These are phyloP conservation scores for Steatornis caripensis DNA, from an alignment of 2,113 vertebrate species.

Conservation along the genomic window DNA sequence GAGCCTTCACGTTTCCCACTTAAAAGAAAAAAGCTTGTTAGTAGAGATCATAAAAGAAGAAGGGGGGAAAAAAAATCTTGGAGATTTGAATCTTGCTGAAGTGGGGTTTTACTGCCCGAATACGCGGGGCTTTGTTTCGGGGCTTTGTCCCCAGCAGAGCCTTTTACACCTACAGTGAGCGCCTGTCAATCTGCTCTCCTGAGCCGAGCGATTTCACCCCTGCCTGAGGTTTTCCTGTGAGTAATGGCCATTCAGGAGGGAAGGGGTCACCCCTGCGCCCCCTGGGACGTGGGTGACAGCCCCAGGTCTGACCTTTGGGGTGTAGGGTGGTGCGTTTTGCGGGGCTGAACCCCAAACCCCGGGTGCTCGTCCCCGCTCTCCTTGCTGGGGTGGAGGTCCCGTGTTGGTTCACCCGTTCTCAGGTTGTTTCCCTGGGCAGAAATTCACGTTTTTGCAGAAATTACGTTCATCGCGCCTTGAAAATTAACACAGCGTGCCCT, in stretches of 20 bases:
- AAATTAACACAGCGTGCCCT: background rate
- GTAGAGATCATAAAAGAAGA: conserved; percentile 2
- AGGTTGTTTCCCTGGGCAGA: background rate
- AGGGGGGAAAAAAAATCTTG: background rate
- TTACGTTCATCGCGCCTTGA: background rate
- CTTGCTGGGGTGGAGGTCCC: rapidly evolving
- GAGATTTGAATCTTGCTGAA: background rate
- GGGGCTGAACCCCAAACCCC: background rate
- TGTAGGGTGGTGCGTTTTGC: rapidly evolving
- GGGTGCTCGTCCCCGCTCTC: rapidly evolving
- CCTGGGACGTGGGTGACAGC: rapidly evolving
- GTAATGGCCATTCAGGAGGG: background rate
- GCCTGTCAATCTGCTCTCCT: background rate
- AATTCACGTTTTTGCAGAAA: background rate
- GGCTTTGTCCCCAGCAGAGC: background rate
- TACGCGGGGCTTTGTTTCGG: background rate
- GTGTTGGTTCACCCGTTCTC: background rate
- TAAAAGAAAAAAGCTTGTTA: conserved; percentile 49
- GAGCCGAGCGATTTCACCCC: background rate
- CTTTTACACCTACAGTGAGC: rapidly evolving
- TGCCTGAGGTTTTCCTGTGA: background rate
- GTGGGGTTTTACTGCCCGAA: background rate
- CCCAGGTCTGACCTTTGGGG: background rate
- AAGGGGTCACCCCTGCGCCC: background rate
- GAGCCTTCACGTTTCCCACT: conserved; percentile 30